Conservation (phyloP, 2,888 invertebrate genomes). For the Operophtera brumata region DNA sequence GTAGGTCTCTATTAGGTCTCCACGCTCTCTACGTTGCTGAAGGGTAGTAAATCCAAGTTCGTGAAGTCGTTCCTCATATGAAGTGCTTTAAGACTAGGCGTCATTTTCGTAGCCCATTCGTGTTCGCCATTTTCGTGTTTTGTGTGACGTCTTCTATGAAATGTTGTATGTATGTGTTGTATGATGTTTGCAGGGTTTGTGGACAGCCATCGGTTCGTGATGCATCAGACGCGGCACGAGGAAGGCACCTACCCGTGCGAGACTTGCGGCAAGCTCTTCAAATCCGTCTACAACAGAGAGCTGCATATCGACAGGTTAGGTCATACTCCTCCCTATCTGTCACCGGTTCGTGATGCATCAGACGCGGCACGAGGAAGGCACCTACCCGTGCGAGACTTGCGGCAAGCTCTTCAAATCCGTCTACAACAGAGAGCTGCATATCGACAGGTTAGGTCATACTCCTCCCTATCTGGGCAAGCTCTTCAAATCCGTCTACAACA, state of each 20-base stretch:
- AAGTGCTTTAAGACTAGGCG: too few relatives aligned
- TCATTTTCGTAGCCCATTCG: too few relatives aligned
- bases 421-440: slow-evolving; percentile 53
- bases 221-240: slow-evolving; percentile 68
- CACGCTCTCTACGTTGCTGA: too few relatives aligned
- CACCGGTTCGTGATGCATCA: slow-evolving; percentile 57
- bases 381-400: slow-evolving; percentile 64
- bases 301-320: slow-evolving; percentile 41
- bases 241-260: slow-evolving; percentile 62
- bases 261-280: slow-evolving; percentile 67
- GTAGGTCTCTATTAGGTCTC: too few relatives aligned
- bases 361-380: slow-evolving; percentile 60
- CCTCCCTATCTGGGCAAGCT: too few relatives aligned
- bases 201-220: slow-evolving; percentile 56
- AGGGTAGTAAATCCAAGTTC: too few relatives aligned
- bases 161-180: too few relatives aligned
- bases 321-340: too few relatives aligned
- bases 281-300: slow-evolving; percentile 55
- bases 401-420: slow-evolving; percentile 66
- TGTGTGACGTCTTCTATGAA: too few relatives aligned
- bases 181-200: slow-evolving; percentile 40
- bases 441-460: slow-evolving; percentile 29
- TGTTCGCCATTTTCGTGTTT: too few relatives aligned
- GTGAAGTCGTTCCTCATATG: too few relatives aligned
- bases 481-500: slow-evolving; percentile 60